These are phyloP conservation scores for Synanthedon vespiformis DNA, from an alignment of 2,888 invertebrate genomes.

Conservation along the genomic window DNA sequence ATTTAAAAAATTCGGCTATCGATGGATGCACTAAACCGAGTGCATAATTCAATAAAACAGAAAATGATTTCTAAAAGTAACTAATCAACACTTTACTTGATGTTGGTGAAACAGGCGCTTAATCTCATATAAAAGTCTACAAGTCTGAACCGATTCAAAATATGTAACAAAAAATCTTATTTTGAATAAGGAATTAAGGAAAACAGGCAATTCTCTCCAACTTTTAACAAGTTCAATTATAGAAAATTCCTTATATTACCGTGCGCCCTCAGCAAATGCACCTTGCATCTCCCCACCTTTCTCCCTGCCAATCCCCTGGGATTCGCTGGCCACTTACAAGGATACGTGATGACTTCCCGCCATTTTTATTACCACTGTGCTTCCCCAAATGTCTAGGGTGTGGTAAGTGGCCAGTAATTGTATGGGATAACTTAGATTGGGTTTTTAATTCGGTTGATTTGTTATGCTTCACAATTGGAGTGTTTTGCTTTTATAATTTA, in stretches of 20 bases:
- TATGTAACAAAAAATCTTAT: too few relatives aligned
- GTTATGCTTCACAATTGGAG: constrained; percentile 2
- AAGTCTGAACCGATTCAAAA: too few relatives aligned
- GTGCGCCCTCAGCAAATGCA: constrained; percentile 17
- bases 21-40: too few relatives aligned
- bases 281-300: constrained; percentile 17
- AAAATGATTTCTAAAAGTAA: too few relatives aligned
- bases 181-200: background rate
- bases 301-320: constrained; percentile 26
- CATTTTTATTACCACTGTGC: constrained; percentile 37
- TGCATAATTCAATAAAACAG: too few relatives aligned
- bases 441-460: constrained; percentile 51
- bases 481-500: too few relatives aligned
- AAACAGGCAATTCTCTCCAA: background rate
- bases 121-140: too few relatives aligned
- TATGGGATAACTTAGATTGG: constrained; percentile 68
- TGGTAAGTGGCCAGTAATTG: constrained; percentile 62
- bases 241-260: background rate
- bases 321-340: constrained; percentile 15
- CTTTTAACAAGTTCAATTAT: background rate
- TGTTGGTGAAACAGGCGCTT: too few relatives aligned
- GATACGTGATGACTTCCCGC: constrained; percentile 35
- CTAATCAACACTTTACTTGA: too few relatives aligned
- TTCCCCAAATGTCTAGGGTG: constrained; percentile 40
- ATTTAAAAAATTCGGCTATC: too few relatives aligned